phyloP scores from a whole-genome alignment of 2,888 invertebrate genomes.

The Cantharis lateralis region DNA sequence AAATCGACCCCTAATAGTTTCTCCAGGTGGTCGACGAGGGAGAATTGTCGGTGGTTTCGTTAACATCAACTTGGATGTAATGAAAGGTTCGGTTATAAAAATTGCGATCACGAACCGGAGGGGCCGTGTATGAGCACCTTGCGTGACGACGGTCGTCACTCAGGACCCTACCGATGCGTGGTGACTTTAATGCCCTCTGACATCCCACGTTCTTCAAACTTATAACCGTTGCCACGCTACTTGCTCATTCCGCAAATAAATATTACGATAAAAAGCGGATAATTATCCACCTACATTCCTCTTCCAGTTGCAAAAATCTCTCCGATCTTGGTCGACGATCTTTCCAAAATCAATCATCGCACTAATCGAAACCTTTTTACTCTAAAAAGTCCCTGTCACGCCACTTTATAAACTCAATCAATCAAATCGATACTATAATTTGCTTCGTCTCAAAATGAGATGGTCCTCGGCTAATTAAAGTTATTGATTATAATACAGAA shows the following conservation, averaged over 20 bases:
- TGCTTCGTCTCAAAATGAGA: background rate
- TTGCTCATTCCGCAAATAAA: constrained; percentile 39
- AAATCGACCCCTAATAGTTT: background rate
- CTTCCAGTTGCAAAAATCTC: background rate
- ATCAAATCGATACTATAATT: constrained; percentile 3
- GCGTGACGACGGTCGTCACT: constrained; percentile 20
- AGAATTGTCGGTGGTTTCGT: background rate
- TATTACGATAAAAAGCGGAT: constrained; percentile 14
- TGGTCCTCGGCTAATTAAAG: constrained; percentile 32
- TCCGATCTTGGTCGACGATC: background rate
- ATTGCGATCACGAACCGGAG: constrained; percentile 20
- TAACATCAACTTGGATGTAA: background rate
- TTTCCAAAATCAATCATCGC: constrained; percentile 3
- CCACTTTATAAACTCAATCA: background rate
- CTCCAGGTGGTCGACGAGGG: background rate
- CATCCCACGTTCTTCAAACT: constrained; percentile 47
- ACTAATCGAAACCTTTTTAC: background rate
- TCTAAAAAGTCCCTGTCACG: background rate
- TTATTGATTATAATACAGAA: constrained; percentile 33
- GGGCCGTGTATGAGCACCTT: constrained; percentile 24
- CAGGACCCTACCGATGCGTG: constrained; percentile 48
- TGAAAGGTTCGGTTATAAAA: constrained; percentile 5
- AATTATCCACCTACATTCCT: constrained; percentile 14
- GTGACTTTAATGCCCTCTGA: constrained; percentile 52
- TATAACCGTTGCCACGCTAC: constrained; percentile 51